These are phyloP conservation scores for Morpho helenor DNA, from an alignment of 2,888 invertebrate species.

Conservation along the genomic window DNA sequence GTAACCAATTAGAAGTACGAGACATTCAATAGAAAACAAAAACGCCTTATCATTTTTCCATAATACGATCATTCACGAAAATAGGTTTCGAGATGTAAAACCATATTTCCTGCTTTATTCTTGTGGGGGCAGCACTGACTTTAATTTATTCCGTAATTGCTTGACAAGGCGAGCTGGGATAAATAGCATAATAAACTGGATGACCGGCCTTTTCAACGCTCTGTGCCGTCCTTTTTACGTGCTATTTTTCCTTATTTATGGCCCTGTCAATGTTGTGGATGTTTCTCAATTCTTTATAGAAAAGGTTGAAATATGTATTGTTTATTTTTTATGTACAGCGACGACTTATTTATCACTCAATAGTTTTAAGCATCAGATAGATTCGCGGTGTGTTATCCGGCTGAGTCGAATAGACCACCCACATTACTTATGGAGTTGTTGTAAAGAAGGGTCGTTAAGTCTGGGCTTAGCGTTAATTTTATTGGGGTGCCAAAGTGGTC, in stretches of 20 bases:
- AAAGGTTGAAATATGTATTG: not conserved
- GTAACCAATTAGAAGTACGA: slow-evolving; percentile 50
- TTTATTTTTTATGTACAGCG: not conserved
- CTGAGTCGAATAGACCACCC: no score
- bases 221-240: slow-evolving; percentile 12
- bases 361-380: no score
- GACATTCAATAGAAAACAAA: slow-evolving; percentile 65
- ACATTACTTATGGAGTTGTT: no score
- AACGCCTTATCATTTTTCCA: slow-evolving; percentile 69
- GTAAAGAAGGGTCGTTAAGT: no score
- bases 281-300: not conserved
- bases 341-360: no score
- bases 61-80: slow-evolving; percentile 70
- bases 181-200: slow-evolving; percentile 20
- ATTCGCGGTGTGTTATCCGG: no score
- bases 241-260: slow-evolving; percentile 14
- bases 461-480: no score
- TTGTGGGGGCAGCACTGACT: slow-evolving; percentile 26
- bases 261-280: not conserved
- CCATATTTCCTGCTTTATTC: slow-evolving; percentile 35
- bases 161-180: slow-evolving; percentile 17
- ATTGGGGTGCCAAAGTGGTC: no score
- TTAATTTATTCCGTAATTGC: slow-evolving; percentile 21
- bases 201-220: slow-evolving; percentile 19
- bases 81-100: slow-evolving; percentile 21